Base-by-base conservation (phyloP, 2,113 vertebrate genomes). In the Hippocampus guttulatus region DNA sequence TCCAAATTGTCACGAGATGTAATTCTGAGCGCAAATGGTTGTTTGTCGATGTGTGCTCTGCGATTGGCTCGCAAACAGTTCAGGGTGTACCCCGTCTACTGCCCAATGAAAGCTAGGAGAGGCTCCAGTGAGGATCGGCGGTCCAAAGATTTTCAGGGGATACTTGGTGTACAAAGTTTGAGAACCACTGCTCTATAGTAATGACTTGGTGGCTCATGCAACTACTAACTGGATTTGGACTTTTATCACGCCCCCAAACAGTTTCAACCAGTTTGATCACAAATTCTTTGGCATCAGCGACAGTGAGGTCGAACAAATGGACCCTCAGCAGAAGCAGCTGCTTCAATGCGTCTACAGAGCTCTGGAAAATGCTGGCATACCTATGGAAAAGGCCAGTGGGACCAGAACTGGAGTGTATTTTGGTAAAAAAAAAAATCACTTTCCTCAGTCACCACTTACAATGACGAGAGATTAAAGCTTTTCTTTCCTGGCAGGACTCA, bases 241-340 rank as follows among this genome's bases (percentile, higher is more conserved):
- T 38, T 38, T 38, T 5, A 38, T 4, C 25, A 30, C 15, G 1
- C 10, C 40, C 21, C 11, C 10, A 18, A 23, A n/a, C 77, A 95
- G 93, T 65, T 92, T 94, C 57, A 94, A 95, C 86, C 82, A 92
- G 64, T 94, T 93, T 81, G 94, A 95, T 87, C 91, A 95, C 81
- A 93, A 83, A 70, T 78, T 95, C 20, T 94, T 94, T 69, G 88
- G 91, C 62, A 94, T 95, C 80, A 91, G 85, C 58, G 85, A 93
- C 41, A 81, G 79, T 64, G 93, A 96, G 82, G 91, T 90, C 38
- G 86, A 92, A 64, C 82, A 78, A 45, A 93, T 94, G 93, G 93
- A 95, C 74, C 93, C 94, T 0, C 92, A 93, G 25, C 93, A 94
- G 12, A 95, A 94, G 71, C 84, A 93, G 51, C 86, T 95, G 54